Evolutionary conservation across 2,888 invertebrate genomes (phyloP).

Genomic region (Latheticus oryzae): DNA sequence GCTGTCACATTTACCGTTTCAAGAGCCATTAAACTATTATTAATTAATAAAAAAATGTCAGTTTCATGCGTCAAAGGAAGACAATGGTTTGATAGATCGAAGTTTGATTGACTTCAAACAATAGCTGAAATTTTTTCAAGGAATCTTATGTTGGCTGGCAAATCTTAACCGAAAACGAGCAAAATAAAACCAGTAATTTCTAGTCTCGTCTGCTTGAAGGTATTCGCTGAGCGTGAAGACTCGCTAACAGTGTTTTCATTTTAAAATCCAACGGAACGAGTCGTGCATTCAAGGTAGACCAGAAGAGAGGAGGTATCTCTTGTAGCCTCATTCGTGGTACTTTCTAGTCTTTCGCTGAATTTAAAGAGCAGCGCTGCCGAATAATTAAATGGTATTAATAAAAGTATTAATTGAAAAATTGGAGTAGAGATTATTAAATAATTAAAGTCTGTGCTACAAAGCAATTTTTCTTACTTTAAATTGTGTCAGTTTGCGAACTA

Average conservation of each 20-base stretch:
- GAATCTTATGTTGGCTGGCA: slow-evolving; percentile 15
- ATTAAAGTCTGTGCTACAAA: no score
- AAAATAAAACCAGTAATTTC: slow-evolving; percentile 27
- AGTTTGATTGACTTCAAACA: neutral
- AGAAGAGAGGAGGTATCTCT: slow-evolving; percentile 28
- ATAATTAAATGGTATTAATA: no score
- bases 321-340: slow-evolving; percentile 16
- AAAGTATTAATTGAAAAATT: neutral
- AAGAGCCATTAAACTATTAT: slow-evolving; percentile 15
- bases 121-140: neutral
- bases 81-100: neutral
- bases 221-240: slow-evolving; percentile 28
- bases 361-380: slow-evolving; percentile 17
- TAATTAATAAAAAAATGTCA: neutral
- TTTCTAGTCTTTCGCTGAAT: slow-evolving; percentile 18
- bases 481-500: no score
- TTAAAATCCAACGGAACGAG: slow-evolving; percentile 39
- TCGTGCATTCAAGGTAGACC: slow-evolving; percentile 44
- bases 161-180: slow-evolving; percentile 16
- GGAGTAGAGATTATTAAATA: no score
- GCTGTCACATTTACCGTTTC: slow-evolving; percentile 15
- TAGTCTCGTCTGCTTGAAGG: slow-evolving; percentile 28
- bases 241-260: slow-evolving; percentile 30
- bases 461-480: no score
- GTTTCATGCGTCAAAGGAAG: neutral